Base-by-base conservation (phyloP, 2,888 invertebrate genomes). In the Drosophila mercatorum region DNA sequence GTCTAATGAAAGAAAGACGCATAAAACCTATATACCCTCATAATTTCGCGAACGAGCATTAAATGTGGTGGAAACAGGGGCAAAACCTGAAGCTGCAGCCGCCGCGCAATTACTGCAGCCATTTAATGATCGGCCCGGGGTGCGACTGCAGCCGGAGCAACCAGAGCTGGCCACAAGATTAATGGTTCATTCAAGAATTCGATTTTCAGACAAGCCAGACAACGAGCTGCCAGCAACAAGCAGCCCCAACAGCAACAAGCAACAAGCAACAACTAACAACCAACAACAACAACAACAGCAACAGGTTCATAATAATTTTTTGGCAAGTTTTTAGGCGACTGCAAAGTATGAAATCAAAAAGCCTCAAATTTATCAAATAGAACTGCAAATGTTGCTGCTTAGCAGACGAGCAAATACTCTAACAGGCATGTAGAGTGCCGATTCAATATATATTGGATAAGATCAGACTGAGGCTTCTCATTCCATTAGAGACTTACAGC, bases 171-270 rank as follows among this genome's bases (percentile, higher is more conserved):
- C 83, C 83, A 77, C 81, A 90, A 87, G 87, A 87, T 90, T 87
- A 89, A 87, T 87, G 90, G 88, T 84, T 84, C 88, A 90, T 90
- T 87, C 89, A 87, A 90, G 89, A 90, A 87, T 87, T 87, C 82
- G 89, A 89, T 87, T 89, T 87, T 89, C 75, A 78, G 76, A 68
- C 77, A 59, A 70, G 62, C 52, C 64, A 70, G 68, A 65, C 75
- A 75, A 68, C 68, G 55, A 65, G 65, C 68, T 64, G 72, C 66
- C 67, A 71, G 58, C 60, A 44, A 41, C 58, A 59, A 46, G 22
- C 60, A 53, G 26, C 36, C 26, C n/a, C 59, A 43, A 12, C 59
- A 38, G 17, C 17, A 17, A 17, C 17, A 17, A 17, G 17, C 17
- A 17, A 41, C 58, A 22, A 12, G 34, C 56, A 64, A 2, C 65